Conservation (phyloP, 2,113 vertebrate genomes). For the Pimephales promelas region DNA sequence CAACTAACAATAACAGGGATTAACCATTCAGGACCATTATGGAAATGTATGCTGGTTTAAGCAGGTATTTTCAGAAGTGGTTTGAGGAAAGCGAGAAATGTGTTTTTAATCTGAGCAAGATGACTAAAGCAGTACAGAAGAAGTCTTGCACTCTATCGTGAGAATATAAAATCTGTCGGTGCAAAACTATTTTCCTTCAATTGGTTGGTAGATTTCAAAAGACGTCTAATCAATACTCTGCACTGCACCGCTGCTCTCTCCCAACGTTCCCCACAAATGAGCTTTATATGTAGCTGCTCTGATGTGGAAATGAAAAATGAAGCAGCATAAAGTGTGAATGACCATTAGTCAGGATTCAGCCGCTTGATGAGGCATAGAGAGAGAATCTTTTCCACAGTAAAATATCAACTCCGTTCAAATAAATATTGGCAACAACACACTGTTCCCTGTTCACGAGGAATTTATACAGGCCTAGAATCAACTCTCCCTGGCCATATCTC, state of each 20-base stretch:
- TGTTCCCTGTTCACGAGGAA: neutral
- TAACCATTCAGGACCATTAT: neutral
- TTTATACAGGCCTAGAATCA: too few species aligned
- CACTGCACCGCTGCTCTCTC: neutral
- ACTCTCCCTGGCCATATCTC: too few species aligned
- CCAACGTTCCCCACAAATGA: constrained; percentile 50
- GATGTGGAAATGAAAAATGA: constrained; percentile 39
- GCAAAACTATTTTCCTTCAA: constrained; percentile 29
- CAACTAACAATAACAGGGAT: too few species aligned
- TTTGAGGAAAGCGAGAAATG: neutral
- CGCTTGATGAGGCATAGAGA: constrained; percentile 34
- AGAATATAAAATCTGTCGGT: constrained; percentile 51
- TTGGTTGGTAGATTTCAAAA: constrained; percentile 54
- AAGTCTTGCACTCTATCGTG: neutral
- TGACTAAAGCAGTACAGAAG: constrained; percentile 22
- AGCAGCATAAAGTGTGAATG: neutral
- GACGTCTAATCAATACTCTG: constrained; percentile 59
- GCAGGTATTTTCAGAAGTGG: neutral
- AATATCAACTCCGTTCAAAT: constrained; percentile 9
- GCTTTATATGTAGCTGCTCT: constrained; percentile 46
- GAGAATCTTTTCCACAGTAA: constrained; percentile 45
- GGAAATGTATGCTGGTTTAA: neutral
- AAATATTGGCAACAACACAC: neutral
- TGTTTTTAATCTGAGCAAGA: neutral
- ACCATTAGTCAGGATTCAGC: constrained; percentile 51